Conservation (phyloP, 2,888 invertebrate species). For the Protophormia terraenovae region DNA sequence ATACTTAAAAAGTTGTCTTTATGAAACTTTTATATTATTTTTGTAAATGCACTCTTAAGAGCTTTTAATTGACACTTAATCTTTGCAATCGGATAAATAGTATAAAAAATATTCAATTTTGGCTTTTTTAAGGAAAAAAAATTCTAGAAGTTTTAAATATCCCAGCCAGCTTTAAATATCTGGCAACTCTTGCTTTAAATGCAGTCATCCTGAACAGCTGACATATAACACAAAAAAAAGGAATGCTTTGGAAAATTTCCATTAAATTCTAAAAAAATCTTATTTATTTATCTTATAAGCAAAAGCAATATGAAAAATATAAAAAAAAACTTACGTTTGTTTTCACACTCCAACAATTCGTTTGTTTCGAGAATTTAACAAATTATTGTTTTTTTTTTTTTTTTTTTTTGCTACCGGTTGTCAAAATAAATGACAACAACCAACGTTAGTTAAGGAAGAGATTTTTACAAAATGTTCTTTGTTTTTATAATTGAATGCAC, state of each 20-base stretch:
- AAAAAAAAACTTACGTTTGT: constrained; percentile 13
- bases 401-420: background rate
- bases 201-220: constrained; percentile 9
- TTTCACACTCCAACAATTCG: background rate
- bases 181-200: background rate
- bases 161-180: background rate
- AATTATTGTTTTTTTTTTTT: background rate
- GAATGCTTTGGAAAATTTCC: background rate
- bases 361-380: background rate
- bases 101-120: too few species aligned
- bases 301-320: background rate
- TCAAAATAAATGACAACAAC: background rate
- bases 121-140: too few species aligned
- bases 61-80: too few species aligned
- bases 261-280: background rate
- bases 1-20: too few species aligned
- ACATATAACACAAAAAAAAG: background rate
- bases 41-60: too few species aligned
- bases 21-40: too few species aligned
- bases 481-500: constrained; percentile 29
- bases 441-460: background rate
- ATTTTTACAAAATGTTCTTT: background rate
- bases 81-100: too few species aligned
- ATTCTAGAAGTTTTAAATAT: background rate
- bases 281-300: background rate